Base-by-base conservation (phyloP, 2,797 vertebrate species). In the Benthosema pterotum region DNA sequence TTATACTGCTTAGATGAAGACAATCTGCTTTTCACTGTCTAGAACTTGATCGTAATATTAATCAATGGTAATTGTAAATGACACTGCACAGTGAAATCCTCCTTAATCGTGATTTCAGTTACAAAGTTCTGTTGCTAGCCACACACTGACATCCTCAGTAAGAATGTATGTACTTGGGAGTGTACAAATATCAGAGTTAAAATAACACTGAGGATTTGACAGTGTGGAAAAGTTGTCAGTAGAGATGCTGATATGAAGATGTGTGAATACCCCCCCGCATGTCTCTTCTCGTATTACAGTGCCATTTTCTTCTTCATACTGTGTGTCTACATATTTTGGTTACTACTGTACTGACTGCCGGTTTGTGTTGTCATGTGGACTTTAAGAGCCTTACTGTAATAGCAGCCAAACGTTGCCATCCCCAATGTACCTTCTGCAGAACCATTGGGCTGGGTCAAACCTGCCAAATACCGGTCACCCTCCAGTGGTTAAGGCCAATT, bases 251-350 rank as follows among this genome's bases (percentile, higher is more conserved):
- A 2, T 38, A 38, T 38, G 32, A 9, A 8, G 32, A 38, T 38
- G 12, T 14, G 7, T 32, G 4, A 6, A 22, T 25, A 6, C 5
- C 1, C 45, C n/a, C 59, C 17, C 5, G 14, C 22, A n/a, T 14
- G 7, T 55, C 52, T n/a, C 3, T 54, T 53, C 0, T 53, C 11
- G 19, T 17, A 17, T 46, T n/a, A 3, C 58, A 14, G 18, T 48
- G 71, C 49, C 52, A 50, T 77, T 55, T n/a, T 56, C n/a, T n/a
- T n/a, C n/a, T n/a, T n/a, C n/a, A n/a, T n/a, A 71, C 45, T 77
- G 54, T 46, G 2, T 2, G 3, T 17, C 46, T 32, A 45, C 4
- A n/a, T 76, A 62, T 16, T 17, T 32, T n/a, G n/a, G 8, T 9
- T 38, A 38, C 22, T 25, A 25, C 22, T 25, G 22, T 25, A 25